phyloP scores from a whole-genome alignment of 2,113 vertebrate genomes.

The Myxocyprinus asiaticus region DNA sequence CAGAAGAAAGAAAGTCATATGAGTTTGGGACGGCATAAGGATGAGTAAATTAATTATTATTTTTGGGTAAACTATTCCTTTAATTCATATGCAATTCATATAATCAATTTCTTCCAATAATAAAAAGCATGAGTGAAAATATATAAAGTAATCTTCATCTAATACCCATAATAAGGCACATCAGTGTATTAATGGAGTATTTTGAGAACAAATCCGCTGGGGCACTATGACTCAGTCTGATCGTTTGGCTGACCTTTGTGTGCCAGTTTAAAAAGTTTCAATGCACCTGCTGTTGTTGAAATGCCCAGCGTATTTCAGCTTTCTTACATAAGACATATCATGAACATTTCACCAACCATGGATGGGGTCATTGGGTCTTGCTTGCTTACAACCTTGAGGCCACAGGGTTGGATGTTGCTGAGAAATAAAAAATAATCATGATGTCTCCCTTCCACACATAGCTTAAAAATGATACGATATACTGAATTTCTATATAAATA shows the following conservation, averaged over 20 bases:
- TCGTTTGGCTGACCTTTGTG: conserved; percentile 37
- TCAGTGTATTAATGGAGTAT: not conserved
- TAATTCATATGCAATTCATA: too few relatives aligned
- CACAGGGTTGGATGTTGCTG: not conserved
- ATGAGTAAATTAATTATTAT: too few relatives aligned
- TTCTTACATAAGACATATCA: conserved; percentile 41
- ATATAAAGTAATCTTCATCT: too few relatives aligned
- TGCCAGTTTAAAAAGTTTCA: conserved; percentile 20
- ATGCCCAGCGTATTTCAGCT: conserved; percentile 26
- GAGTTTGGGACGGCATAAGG: too few relatives aligned
- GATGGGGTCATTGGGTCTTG: conserved; percentile 28
- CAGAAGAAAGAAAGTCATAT: too few relatives aligned
- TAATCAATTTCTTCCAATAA: too few relatives aligned
- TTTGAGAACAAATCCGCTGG: not conserved
- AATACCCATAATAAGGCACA: too few relatives aligned
- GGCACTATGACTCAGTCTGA: not conserved
- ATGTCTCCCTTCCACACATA: conserved; percentile 30
- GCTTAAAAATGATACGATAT: not conserved
- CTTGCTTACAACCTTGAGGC: conserved; percentile 6
- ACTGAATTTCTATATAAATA: conserved; percentile 1
- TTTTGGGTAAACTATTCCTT: too few relatives aligned
- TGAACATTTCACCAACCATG: conserved; percentile 35
- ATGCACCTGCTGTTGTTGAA: conserved; percentile 35
- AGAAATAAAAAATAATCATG: conserved; percentile 31
- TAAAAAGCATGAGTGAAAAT: too few relatives aligned